Conservation (phyloP, 1,140 invertebrate species). For the Zelostemma sp. region DNA sequence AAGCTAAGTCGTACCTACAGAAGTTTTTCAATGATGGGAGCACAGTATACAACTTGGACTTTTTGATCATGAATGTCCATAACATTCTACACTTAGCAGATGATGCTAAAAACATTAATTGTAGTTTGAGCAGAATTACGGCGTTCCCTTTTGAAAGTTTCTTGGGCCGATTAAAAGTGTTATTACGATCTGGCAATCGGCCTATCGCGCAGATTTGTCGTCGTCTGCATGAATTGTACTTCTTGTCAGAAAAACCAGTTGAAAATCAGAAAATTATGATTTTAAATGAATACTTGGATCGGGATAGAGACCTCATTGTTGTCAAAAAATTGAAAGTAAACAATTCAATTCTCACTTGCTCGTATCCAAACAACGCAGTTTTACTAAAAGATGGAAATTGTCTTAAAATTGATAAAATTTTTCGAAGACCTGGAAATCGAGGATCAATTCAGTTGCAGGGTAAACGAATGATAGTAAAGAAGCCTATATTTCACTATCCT, state of each 20-base stretch:
- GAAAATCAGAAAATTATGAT: not conserved
- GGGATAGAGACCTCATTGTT: not conserved
- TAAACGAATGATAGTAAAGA: constrained; percentile 1
- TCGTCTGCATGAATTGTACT: constrained; percentile 14
- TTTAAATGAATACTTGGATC: not conserved
- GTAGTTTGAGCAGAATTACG: constrained; percentile 17
- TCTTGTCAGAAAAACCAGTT: not conserved
- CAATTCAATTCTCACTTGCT: constrained; percentile 3
- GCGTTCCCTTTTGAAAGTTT: constrained; percentile 38
- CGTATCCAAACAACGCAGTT: constrained; percentile 19
- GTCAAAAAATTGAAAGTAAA: constrained; percentile 16
- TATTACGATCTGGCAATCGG: constrained; percentile 16
- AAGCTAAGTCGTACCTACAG: constrained; percentile 28
- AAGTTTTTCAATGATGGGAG: not conserved
- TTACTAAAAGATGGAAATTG: constrained; percentile 13
- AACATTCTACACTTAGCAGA: constrained; percentile 32
- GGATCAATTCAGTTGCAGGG: constrained; percentile 13
- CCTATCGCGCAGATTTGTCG: constrained; percentile 22
- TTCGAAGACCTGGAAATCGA: not conserved
- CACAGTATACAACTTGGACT: constrained; percentile 11
- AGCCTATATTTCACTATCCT: constrained; percentile 25
- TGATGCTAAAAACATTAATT: constrained; percentile 28
- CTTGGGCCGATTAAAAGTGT: constrained; percentile 19
- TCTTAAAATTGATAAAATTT: constrained; percentile 17
- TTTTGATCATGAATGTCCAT: constrained; percentile 20